A percentile compares a stretch with the other conserved stretches of the same genome.
Conservation (phyloP, 2,113 vertebrate species). For the Pluvianellus socialis region DNA sequence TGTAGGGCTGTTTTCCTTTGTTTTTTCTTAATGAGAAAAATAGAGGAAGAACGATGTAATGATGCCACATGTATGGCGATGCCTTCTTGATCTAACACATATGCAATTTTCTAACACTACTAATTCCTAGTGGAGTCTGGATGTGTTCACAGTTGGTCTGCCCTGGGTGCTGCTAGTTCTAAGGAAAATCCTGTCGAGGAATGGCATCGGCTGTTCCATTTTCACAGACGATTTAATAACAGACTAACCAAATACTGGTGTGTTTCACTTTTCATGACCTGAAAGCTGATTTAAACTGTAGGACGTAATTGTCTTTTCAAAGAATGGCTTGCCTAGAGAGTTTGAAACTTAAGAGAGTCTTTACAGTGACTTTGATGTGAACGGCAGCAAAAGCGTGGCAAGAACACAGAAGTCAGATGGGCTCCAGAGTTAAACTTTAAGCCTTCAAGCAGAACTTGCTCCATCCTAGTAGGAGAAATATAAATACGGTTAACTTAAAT, state of each 20-base stretch:
- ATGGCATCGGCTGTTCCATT: neutral
- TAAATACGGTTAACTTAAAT: constrained; percentile 65
- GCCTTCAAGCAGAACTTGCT: constrained; percentile 58
- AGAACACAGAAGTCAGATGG: constrained; percentile 55
- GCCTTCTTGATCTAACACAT: constrained; percentile 68
- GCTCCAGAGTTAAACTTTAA: constrained; percentile 57
- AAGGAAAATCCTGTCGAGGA: constrained; percentile 29
- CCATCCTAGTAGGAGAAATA: constrained; percentile 58
- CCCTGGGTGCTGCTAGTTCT: constrained; percentile 66
- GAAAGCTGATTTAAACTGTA: constrained; percentile 58
- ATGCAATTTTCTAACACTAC: constrained; percentile 69
- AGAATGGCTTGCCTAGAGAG: constrained; percentile 32
- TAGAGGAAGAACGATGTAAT: constrained; percentile 16
- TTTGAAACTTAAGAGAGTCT: constrained; percentile 15
- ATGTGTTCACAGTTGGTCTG: constrained; percentile 63
- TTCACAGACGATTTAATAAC: constrained; percentile 33
- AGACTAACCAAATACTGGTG: constrained; percentile 39
- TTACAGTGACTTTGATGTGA: constrained; percentile 45
- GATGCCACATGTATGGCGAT: constrained; percentile 43
- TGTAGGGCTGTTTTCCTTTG: constrained; percentile 38
- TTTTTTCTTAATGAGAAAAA: constrained; percentile 37
- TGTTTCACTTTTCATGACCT: constrained; percentile 63
- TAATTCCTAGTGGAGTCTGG: constrained; percentile 46
- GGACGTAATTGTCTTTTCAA: constrained; percentile 24
- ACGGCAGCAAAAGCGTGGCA: constrained; percentile 29